These are phyloP conservation scores for Enteromius paludinosus DNA, from an alignment of 2,797 vertebrate species.

Conservation along the genomic window DNA sequence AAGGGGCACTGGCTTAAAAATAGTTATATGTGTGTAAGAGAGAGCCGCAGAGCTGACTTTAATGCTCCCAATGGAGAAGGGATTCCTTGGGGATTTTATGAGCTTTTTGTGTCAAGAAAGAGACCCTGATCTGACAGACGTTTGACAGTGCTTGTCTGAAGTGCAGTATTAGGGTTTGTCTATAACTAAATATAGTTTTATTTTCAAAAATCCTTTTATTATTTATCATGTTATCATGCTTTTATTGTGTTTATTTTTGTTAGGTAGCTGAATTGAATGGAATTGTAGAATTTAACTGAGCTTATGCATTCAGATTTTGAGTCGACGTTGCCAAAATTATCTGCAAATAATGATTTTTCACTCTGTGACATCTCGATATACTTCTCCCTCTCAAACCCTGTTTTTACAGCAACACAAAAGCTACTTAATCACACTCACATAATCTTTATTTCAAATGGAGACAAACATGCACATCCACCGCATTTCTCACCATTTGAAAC, in stretches of 20 bases:
- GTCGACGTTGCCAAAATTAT: background rate
- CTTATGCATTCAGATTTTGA: background rate
- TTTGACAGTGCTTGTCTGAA: constrained; percentile 12
- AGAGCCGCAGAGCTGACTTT: constrained; percentile 25
- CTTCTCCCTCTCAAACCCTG: background rate
- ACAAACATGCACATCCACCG: constrained; percentile 3
- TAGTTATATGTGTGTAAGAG: constrained; percentile 16
- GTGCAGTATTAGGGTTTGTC: background rate
- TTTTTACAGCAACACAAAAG: background rate
- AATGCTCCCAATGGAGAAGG: constrained; percentile 12
- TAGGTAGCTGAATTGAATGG: background rate
- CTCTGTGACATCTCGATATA: background rate
- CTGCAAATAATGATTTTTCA: background rate
- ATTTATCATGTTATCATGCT: too few species aligned
- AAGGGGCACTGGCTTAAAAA: constrained; percentile 21
- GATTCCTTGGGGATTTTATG: constrained; percentile 37
- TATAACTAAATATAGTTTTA: background rate
- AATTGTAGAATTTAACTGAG: background rate
- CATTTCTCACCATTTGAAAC: constrained; percentile 16
- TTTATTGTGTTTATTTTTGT: too few species aligned
- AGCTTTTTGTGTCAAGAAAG: constrained; percentile 41
- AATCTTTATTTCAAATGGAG: constrained; percentile 1
- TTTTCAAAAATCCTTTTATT: too few species aligned
- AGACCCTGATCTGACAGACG: constrained; percentile 46
- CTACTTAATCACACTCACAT: constrained; percentile 26